Conservation (phyloP, 2,113 vertebrate genomes). For the Aegithalos caudatus region DNA sequence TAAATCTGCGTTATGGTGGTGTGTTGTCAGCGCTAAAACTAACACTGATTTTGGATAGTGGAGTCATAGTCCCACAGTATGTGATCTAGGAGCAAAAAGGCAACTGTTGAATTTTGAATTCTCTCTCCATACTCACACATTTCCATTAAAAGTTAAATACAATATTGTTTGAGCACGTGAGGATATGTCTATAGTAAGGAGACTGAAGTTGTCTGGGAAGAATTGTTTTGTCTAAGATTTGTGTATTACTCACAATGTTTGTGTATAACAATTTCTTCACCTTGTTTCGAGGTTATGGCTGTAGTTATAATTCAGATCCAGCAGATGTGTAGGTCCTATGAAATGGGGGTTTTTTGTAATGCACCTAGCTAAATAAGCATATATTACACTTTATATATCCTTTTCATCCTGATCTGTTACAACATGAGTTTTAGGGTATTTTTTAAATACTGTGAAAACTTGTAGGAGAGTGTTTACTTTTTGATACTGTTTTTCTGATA, state of each 20-base stretch:
- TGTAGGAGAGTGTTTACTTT: not conserved
- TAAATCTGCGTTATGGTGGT: not conserved
- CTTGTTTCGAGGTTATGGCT: not conserved
- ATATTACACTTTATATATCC: not conserved
- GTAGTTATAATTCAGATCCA: not conserved
- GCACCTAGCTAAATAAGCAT: not conserved
- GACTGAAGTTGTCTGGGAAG: not conserved
- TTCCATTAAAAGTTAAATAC: not conserved
- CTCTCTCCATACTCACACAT: rapidly evolving
- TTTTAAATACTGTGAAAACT: not conserved
- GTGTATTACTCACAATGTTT: not conserved
- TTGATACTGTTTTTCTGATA: not conserved
- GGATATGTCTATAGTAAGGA: not conserved
- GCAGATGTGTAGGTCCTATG: not conserved
- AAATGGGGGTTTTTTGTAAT: not conserved
- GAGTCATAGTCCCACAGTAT: not conserved
- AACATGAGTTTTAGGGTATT: not conserved
- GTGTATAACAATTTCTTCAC: not conserved
- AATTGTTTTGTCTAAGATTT: not conserved
- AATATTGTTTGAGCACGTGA: rapidly evolving
- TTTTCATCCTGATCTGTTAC: not conserved
- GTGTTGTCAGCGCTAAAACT: not conserved
- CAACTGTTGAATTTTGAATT: not conserved
- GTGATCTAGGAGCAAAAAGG: not conserved
- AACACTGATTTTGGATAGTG: not conserved